Evolutionary conservation across 2,113 vertebrate species (phyloP).

Genomic region (Psilopsiagon aurifrons): DNA sequence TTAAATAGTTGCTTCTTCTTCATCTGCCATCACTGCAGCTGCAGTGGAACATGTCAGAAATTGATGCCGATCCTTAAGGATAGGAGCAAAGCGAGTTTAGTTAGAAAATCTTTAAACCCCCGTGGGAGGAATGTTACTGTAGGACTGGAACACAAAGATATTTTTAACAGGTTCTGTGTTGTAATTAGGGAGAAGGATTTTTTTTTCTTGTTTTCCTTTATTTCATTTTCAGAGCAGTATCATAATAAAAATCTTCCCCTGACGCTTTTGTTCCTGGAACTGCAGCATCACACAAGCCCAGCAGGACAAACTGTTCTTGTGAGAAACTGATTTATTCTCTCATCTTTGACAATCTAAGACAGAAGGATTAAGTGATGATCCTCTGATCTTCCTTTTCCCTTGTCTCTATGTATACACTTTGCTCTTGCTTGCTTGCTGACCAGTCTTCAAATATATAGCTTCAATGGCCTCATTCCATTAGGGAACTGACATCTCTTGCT

Average conservation of each 20-base stretch:
- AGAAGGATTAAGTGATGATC: conserved; percentile 39
- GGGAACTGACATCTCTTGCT: conserved; percentile 32
- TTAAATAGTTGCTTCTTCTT: background rate
- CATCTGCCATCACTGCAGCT: background rate
- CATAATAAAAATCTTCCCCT: background rate
- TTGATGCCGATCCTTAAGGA: background rate
- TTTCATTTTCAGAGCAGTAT: conserved; percentile 13
- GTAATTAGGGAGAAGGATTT: background rate
- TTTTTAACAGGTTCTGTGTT: conserved; percentile 8
- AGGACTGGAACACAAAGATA: background rate
- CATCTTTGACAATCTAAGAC: conserved; percentile 36
- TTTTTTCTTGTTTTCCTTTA: background rate
- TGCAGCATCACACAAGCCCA: conserved; percentile 22
- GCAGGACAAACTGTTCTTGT: conserved; percentile 39
- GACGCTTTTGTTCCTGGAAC: conserved; percentile 20
- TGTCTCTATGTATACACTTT: background rate
- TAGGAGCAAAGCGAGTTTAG: background rate
- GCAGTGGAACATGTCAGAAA: background rate
- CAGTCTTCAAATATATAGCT: conserved; percentile 37
- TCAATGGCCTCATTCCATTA: conserved; percentile 49
- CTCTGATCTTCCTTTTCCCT: conserved; percentile 32
- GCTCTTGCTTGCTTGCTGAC: conserved; percentile 36
- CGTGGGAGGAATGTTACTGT: background rate
- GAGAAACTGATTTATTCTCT: conserved; percentile 42
- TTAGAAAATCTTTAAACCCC: background rate